Conservation (phyloP, 2,888 invertebrate genomes). For the Hoplodrina blanda region DNA sequence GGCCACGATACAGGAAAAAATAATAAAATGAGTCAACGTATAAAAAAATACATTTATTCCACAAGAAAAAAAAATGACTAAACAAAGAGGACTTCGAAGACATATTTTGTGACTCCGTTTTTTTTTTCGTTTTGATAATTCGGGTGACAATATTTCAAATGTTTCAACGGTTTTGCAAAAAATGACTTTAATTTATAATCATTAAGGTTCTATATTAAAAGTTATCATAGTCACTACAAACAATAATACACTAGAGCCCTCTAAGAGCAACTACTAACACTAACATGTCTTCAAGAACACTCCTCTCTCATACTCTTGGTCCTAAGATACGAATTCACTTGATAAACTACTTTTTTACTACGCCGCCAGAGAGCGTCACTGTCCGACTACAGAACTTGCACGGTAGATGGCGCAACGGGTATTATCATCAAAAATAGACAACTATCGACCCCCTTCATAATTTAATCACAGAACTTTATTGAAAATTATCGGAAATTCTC, state of each 20-base stretch:
- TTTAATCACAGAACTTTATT: slow-evolving; percentile 25
- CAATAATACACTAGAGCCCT: not conserved
- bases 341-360: not conserved
- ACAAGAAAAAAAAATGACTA: too few species aligned
- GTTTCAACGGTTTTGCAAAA: too few species aligned
- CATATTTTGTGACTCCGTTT: too few species aligned
- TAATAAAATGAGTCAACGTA: too few species aligned
- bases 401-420: slow-evolving; percentile 22
- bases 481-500: slow-evolving; percentile 16
- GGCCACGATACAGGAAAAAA: too few species aligned
- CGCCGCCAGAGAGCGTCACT: slow-evolving; percentile 30
- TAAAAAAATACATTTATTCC: too few species aligned
- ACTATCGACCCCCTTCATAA: slow-evolving; percentile 29
- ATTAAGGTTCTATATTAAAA: too few species aligned
- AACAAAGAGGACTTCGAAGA: too few species aligned
- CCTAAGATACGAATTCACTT: too few species aligned
- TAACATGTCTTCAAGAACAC: not conserved
- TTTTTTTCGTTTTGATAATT: too few species aligned
- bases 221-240: not conserved
- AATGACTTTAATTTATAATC: too few species aligned
- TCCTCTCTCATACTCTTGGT: not conserved
- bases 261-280: slow-evolving; percentile 17
- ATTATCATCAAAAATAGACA: slow-evolving; percentile 34
- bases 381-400: not conserved
- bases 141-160: too few species aligned